Base-by-base conservation (phyloP, 2,888 invertebrate species). In the Morpho deidamia region DNA sequence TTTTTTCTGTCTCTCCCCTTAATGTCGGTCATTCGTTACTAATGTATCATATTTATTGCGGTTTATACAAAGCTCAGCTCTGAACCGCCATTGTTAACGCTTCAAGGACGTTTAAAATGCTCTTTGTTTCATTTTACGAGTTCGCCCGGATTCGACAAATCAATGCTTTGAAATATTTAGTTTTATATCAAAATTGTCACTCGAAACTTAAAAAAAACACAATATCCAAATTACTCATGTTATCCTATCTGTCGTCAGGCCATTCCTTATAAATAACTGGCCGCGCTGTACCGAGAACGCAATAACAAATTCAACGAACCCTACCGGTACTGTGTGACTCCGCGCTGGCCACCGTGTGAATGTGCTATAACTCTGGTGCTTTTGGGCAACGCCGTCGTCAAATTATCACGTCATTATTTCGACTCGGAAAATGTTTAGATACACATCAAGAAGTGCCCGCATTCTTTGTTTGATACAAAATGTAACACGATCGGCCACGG, bases 291-390 rank as follows among this genome's bases (percentile, higher is more conserved):
- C 85, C 80, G 78, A 83, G 88, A 88, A 88, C 78, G 88, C 81
- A 81, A 88, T 89, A 88, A 89, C 83, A 85, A 88, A 88, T 88
- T 86, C 89, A 88, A 88, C 87, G 89, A 89, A 89, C 89, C 82
- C 84, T 85, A 81, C 85, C 82, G 82, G 86, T 85, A 84, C 77
- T 81, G 84, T 83, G 83, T 81, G 84, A 87, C 80, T 85, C 78
- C 74, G 71, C 72, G 70, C 76, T 68, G 76, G 74, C 79, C 81
- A 85, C 87, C 87, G 88, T 88, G 88, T 88, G 88, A 87, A 88
- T 84, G 79, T 81, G 75, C 76, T 75, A 72, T 74, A 75, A 45
- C 72, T 74, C 74, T 78, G 71, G 73, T 73, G 76, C 74, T 80
- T 82, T 83, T 78, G 74, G 78, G 78, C 79, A 69, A 72, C 66